Evolutionary conservation across 2,797 vertebrate species (phyloP).

Genomic region (Neosilurus mollespiculum): DNA sequence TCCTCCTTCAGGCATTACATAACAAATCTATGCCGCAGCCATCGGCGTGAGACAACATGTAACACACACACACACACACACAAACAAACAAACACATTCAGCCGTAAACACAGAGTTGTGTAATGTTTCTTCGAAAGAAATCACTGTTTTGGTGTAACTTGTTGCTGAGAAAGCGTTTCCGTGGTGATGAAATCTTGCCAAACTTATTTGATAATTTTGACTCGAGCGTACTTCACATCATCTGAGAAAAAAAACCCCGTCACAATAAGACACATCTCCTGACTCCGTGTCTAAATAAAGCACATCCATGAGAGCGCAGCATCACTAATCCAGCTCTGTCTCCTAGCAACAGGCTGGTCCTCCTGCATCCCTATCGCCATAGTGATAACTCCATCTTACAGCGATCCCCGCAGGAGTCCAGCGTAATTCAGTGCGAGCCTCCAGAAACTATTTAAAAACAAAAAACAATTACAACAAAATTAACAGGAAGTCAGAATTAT

Average conservation of each 20-base stretch:
- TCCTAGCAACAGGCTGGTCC: constrained; percentile 78
- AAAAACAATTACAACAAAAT: neutral
- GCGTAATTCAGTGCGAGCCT: neutral
- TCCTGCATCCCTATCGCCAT: constrained; percentile 62
- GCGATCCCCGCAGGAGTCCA: neutral
- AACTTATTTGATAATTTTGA: neutral
- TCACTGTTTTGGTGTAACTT: neutral
- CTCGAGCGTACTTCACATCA: neutral
- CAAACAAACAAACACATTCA: neutral
- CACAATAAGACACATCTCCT: constrained; percentile 23
- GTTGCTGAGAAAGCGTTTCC: neutral
- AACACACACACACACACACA: constrained; percentile 14
- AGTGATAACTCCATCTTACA: constrained; percentile 31
- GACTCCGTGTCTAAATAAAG: constrained; percentile 48
- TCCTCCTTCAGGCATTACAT: constrained; percentile 6
- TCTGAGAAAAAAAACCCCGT: neutral
- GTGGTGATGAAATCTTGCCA: neutral
- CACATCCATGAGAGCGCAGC: constrained; percentile 35
- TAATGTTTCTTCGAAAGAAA: neutral
- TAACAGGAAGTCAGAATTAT: neutral
- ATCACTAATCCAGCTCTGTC: constrained; percentile 59
- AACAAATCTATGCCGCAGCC: constrained; percentile 2
- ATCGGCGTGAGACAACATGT: neutral
- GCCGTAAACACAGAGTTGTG: neutral
- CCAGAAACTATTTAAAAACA: neutral